Percentiles rank a stretch among this genome's conserved stretches.
These are phyloP conservation scores for Microcebus griseorufus DNA, from an alignment of 2,113 vertebrate species.

Conservation along the genomic window DNA sequence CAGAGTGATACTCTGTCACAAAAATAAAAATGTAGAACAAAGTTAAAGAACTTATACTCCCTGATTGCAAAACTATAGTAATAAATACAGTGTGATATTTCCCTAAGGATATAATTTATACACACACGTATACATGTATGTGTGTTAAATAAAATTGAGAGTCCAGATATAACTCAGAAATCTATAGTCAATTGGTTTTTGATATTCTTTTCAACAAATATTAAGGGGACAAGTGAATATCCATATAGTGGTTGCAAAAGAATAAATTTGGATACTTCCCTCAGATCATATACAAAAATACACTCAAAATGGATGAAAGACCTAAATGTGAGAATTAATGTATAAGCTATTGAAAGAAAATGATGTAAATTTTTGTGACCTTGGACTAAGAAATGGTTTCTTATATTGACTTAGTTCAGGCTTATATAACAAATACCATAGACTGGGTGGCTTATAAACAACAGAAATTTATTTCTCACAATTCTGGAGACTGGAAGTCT, in stretches of 20 bases:
- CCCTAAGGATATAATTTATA: not conserved
- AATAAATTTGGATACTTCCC: not conserved
- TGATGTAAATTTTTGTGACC: not conserved
- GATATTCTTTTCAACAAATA: not conserved
- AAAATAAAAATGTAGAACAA: not conserved
- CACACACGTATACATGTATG: too few species aligned
- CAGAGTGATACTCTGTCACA: too few species aligned
- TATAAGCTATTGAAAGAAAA: not conserved
- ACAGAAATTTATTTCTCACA: not conserved
- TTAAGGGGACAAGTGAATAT: not conserved
- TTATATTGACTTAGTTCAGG: not conserved
- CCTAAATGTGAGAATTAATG: not conserved
- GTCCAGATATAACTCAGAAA: not conserved
- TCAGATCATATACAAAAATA: not conserved
- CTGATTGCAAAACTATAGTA: not conserved
- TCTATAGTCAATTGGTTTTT: not conserved
- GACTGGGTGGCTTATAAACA: not conserved
- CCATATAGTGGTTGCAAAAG: not conserved
- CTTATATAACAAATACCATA: not conserved
- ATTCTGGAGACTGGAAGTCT: not conserved
- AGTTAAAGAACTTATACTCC: not conserved
- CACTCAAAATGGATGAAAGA: not conserved
- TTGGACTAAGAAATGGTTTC: not conserved
- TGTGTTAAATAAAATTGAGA: not conserved
- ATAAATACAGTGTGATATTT: not conserved